Percentiles rank a stretch among this genome's conserved stretches.
phyloP scores from a whole-genome alignment of 1,140 invertebrate species.

The Bombus ignitus region DNA sequence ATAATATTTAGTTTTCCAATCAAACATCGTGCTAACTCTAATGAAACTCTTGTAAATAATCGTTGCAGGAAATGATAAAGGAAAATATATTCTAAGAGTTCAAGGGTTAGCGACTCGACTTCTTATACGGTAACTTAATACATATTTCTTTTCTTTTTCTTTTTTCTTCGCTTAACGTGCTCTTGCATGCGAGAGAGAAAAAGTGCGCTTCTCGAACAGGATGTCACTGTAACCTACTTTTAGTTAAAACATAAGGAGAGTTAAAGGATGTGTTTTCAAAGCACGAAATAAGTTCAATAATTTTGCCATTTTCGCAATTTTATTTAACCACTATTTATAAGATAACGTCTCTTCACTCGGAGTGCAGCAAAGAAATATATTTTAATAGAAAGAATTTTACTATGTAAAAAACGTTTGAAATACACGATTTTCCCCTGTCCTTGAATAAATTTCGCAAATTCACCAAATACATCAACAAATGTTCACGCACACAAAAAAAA shows the following conservation, averaged over 20 bases:
- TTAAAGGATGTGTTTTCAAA: neutral
- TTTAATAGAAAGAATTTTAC: no score
- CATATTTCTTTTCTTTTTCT: no score
- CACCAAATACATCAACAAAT: no score
- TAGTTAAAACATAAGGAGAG: neutral
- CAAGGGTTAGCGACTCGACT: neutral
- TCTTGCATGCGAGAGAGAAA: neutral
- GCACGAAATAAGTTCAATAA: neutral
- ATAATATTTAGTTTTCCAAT: neutral
- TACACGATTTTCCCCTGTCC: no score
- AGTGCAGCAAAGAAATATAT: no score
- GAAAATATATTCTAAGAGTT: neutral
- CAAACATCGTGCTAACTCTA: neutral
- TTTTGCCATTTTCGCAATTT: no score
- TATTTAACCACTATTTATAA: no score
- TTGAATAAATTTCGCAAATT: no score
- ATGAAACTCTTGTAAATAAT: neutral
- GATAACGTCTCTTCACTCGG: no score
- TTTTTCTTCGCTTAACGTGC: neutral
- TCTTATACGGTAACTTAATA: no score
- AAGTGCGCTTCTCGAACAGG: neutral
- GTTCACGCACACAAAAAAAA: no score
- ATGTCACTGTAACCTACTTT: neutral
- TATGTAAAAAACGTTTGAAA: no score
- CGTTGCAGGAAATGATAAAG: neutral